Conservation (phyloP, 2,888 invertebrate species). For the Stenodema calcarata region DNA sequence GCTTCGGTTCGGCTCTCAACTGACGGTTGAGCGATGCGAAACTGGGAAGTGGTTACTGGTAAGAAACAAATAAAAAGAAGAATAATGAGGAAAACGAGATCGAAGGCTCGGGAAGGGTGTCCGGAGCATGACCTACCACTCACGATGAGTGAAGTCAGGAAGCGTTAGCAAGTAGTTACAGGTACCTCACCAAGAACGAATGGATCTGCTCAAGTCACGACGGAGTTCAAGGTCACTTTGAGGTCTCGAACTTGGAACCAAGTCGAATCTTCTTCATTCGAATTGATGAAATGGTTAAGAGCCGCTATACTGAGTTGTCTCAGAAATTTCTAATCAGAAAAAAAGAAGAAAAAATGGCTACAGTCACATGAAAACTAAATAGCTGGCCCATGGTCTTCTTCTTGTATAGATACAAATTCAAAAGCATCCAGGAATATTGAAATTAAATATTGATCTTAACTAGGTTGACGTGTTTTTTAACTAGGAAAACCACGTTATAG, state of each 20-base stretch:
- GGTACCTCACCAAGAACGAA: not conserved
- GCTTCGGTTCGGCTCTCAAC: not conserved
- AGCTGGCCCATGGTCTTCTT: no score
- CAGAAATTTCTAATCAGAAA: no score
- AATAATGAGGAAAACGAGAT: not conserved
- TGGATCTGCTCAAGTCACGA: slow-evolving; percentile 21
- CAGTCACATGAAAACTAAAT: no score
- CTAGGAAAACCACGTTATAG: no score
- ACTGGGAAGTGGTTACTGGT: not conserved
- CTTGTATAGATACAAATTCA: no score
- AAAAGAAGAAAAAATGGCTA: no score
- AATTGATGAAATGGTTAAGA: no score
- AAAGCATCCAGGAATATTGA: no score
- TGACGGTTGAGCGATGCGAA: not conserved
- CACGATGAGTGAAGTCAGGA: not conserved
- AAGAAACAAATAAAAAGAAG: not conserved
- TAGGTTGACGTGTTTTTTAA: no score
- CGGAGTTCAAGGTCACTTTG: slow-evolving; percentile 1
- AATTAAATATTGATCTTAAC: no score
- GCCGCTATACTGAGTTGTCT: no score
- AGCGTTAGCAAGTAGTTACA: slow-evolving; percentile 12
- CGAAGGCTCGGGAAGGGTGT: not conserved
- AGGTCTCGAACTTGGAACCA: not conserved
- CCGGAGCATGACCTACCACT: not conserved
- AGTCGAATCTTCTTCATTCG: not conserved